phyloP scores from a whole-genome alignment of 2,797 vertebrate genomes.

The Catamblyrhynchus diadema region DNA sequence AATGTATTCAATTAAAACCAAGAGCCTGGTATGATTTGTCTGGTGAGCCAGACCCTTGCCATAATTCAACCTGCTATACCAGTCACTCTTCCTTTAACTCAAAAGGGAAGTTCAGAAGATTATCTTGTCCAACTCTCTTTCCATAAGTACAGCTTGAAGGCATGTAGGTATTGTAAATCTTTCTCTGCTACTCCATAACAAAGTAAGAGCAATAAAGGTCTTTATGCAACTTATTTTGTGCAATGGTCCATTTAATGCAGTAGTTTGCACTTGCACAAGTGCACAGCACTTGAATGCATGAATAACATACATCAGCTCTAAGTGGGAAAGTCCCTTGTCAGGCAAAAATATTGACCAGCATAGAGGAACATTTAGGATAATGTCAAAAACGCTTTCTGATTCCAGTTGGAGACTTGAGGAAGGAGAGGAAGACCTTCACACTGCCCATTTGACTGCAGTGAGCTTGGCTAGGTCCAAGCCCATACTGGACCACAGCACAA shows the following conservation, averaged over 20 bases:
- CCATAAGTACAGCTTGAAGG: not conserved
- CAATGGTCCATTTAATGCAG: not conserved
- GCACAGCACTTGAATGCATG: not conserved
- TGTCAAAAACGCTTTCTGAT: not conserved
- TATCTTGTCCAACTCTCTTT: not conserved
- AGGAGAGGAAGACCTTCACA: not conserved
- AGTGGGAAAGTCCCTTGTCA: not conserved
- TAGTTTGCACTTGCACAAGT: not conserved
- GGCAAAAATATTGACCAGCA: not conserved
- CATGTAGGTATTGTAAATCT: not conserved
- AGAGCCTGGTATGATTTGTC: not conserved
- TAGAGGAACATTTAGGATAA: not conserved
- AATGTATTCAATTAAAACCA: not conserved
- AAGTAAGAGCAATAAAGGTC: not conserved
- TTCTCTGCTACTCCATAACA: not conserved
- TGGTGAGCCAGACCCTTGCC: not conserved
- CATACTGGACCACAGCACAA: accelerated
- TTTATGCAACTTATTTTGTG: not conserved
- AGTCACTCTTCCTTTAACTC: not conserved
- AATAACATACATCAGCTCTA: not conserved
- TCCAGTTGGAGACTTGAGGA: not conserved
- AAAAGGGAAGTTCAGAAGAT: not conserved
- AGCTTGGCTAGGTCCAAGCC: not conserved
- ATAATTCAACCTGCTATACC: not conserved
- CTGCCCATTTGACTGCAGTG: not conserved